phyloP scores from a whole-genome alignment of 2,797 vertebrate genomes.

The Spizella passerina region DNA sequence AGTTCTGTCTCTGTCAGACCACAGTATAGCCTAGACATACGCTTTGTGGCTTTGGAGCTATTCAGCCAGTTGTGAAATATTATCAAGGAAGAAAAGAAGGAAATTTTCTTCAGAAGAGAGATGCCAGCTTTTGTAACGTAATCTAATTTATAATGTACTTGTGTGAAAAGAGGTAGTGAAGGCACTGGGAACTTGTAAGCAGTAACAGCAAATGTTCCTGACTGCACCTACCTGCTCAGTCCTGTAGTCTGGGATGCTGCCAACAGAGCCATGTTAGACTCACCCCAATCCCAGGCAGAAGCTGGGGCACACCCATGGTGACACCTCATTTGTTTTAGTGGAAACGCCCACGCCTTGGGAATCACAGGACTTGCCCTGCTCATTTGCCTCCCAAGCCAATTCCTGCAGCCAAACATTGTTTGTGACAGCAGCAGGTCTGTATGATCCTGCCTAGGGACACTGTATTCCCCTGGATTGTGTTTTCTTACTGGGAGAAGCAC shows the following conservation, averaged over 20 bases:
- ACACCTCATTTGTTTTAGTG: neutral
- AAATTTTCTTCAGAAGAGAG: neutral
- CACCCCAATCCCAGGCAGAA: neutral
- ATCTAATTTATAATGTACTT: neutral
- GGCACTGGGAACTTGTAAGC: rapidly evolving
- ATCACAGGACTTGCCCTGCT: neutral
- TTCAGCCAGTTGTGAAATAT: neutral
- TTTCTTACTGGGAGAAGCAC: rapidly evolving
- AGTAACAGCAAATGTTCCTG: neutral
- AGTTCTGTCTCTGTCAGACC: neutral
- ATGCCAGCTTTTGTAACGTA: neutral
- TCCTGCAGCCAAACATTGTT: neutral
- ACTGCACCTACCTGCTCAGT: neutral
- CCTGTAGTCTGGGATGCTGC: neutral
- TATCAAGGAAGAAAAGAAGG: neutral
- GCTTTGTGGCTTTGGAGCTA: neutral
- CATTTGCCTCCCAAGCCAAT: neutral
- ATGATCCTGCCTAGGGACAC: neutral
- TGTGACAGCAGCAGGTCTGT: neutral
- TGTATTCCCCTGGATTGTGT: rapidly evolving
- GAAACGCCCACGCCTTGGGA: neutral
- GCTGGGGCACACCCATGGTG: neutral
- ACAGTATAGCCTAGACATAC: neutral
- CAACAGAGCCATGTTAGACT: neutral
- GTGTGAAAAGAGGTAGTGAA: neutral